A percentile compares a stretch with the other conserved stretches of the same genome.
Conservation (phyloP, 2,888 invertebrate species). For the Allophyes oxyacanthae region DNA sequence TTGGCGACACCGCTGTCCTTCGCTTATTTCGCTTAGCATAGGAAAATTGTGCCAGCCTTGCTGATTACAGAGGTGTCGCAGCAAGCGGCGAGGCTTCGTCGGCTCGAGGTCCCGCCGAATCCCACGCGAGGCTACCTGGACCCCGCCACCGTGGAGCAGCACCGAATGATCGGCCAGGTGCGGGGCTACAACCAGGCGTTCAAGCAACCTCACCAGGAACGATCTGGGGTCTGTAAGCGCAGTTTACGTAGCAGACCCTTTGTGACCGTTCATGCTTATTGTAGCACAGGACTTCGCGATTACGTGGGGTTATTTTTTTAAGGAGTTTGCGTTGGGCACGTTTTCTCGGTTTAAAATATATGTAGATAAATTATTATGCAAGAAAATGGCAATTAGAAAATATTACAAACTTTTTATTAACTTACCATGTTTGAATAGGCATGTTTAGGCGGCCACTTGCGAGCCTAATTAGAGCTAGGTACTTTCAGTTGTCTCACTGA, state of each 20-base stretch:
- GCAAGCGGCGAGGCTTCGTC: slow-evolving; percentile 68
- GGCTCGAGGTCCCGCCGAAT: slow-evolving; percentile 67
- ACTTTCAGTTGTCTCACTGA: too few relatives aligned
- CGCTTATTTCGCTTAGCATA: slow-evolving; percentile 21
- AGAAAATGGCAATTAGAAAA: too few relatives aligned
- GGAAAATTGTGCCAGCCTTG: slow-evolving; percentile 62
- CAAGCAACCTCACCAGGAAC: slow-evolving; percentile 54
- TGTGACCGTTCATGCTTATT: neutral
- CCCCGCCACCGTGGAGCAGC: slow-evolving; percentile 77
- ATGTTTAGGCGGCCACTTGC: too few relatives aligned
- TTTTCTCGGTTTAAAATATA: too few relatives aligned
- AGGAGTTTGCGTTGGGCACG: too few relatives aligned
- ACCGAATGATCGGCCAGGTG: slow-evolving; percentile 76
- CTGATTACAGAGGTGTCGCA: slow-evolving; percentile 76
- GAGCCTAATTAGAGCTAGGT: too few relatives aligned
- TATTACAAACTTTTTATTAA: too few relatives aligned
- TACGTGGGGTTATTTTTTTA: too few relatives aligned
- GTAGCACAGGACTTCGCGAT: neutral
- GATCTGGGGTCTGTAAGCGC: slow-evolving; percentile 19
- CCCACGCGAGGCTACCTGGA: slow-evolving; percentile 76
- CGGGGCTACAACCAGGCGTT: slow-evolving; percentile 66
- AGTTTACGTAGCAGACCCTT: neutral
- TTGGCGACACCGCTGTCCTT: neutral
- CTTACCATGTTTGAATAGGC: too few relatives aligned
- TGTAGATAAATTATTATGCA: too few relatives aligned